A percentile compares a stretch with the other conserved stretches of the same genome.
phyloP scores from a whole-genome alignment of 2,888 invertebrate genomes.

The Spisula solida region DNA sequence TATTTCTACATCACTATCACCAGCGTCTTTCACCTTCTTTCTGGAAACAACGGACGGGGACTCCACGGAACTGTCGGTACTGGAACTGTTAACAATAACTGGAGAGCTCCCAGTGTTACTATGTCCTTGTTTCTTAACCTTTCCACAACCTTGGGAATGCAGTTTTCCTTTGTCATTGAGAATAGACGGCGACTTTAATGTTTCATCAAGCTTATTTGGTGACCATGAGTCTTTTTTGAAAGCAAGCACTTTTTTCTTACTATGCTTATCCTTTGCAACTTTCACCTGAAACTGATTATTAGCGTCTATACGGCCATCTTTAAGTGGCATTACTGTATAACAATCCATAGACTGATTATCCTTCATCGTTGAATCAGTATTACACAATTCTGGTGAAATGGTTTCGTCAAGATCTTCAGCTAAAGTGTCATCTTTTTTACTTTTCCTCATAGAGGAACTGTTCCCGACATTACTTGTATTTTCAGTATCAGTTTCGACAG shows the following conservation, averaged over 20 bases:
- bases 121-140: not conserved
- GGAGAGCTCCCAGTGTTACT: not conserved
- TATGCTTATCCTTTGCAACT: not conserved
- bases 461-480: not conserved
- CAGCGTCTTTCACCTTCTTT: not conserved
- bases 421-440: not conserved
- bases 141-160: not conserved
- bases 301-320: slow-evolving; percentile 47
- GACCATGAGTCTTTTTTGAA: not conserved
- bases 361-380: not conserved
- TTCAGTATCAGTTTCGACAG: not conserved
- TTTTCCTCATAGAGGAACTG: not conserved
- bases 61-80: slow-evolving; percentile 29
- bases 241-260: not conserved
- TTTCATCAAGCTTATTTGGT: slow-evolving; percentile 27
- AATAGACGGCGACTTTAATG: slow-evolving; percentile 53
- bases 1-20: slow-evolving; percentile 32
- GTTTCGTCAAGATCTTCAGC: slow-evolving; percentile 47
- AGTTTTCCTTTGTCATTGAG: slow-evolving; percentile 21
- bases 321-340: slow-evolving; percentile 65
- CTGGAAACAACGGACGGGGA: not conserved
- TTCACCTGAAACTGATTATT: slow-evolving; percentile 55
- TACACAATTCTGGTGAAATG: slow-evolving; percentile 42
- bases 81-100: slow-evolving; percentile 55
- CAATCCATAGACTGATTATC: slow-evolving; percentile 60